A percentile compares a stretch with the other conserved stretches of the same genome.
These are phyloP conservation scores for Perizoma affinitatum DNA, from an alignment of 2,888 invertebrate genomes.

Conservation along the genomic window DNA sequence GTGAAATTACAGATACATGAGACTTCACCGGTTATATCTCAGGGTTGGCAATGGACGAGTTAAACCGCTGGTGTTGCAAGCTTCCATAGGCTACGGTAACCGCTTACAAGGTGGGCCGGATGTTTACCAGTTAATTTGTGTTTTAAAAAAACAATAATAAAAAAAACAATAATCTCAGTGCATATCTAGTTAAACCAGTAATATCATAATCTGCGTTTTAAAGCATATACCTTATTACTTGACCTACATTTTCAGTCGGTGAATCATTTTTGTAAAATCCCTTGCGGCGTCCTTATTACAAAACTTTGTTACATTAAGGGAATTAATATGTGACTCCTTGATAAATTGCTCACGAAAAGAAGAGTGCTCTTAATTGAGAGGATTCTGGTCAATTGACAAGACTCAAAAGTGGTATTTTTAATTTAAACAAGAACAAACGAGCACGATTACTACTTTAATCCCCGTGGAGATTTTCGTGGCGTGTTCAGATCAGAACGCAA, in stretches of 20 bases:
- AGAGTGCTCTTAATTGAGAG: not conserved
- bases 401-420: not conserved
- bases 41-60: too few relatives aligned
- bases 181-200: constrained; percentile 25
- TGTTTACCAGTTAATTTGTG: too few relatives aligned
- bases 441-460: too few relatives aligned
- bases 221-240: constrained; percentile 28
- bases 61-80: too few relatives aligned
- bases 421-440: not conserved
- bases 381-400: not conserved
- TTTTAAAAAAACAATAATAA: too few relatives aligned
- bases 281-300: constrained; percentile 34
- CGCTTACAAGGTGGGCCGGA: too few relatives aligned
- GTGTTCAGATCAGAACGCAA: too few relatives aligned
- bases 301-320: constrained; percentile 31
- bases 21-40: too few relatives aligned
- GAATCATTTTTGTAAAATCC: constrained; percentile 43
- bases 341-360: constrained; percentile 14
- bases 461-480: too few relatives aligned
- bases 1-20: too few relatives aligned
- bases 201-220: constrained; percentile 1
- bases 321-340: constrained; percentile 29
- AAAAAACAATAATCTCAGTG: too few relatives aligned
- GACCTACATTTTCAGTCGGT: constrained; percentile 45
- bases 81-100: too few relatives aligned